Base-by-base conservation (phyloP, 2,888 invertebrate species). In the Xestoiulus laeticollis region DNA sequence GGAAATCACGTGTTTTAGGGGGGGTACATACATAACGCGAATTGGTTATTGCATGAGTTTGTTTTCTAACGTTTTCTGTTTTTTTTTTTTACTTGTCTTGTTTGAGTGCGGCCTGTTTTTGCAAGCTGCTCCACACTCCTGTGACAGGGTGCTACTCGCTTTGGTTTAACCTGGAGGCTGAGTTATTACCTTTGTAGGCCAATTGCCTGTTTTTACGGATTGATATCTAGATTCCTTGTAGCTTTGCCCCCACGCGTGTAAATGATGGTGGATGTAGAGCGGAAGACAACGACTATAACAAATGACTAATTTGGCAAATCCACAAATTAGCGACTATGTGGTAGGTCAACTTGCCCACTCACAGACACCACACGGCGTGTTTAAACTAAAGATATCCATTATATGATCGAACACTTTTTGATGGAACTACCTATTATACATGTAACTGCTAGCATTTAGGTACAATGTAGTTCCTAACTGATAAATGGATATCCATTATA, bases 171-270 rank as follows among this genome's bases (percentile, higher is more conserved):
- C 68, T 26, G 26, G 68, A 26, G 68, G 68, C 68, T 68, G 68
- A 68, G 68, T 68, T 68, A 68, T 68, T 68, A 68, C 68, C 68
- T 26, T 68, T 26, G 68, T 68, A 26, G 3, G 10, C 8, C 26
- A 68, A 68, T 68, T 68, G 22, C 68, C 68, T 68, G 68, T 68
- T 68, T n/a, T 68, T 26, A 68, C 68, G 68, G 68, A 68, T 68
- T 68, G 22, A 68, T 68, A 68, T 68, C 68, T 68, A 22, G 68
- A 68, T 68, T 68, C 26, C 4, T 68, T 14, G 68, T 68, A 14
- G 10, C 68, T 68, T 10, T 59, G 19, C 68, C 68, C 68, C 26
- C 68, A 14, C 68, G 26, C 26, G 68, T 14, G 68, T 68, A 68
- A 68, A 26, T 68, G 10, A 68, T 26, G 68, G 26, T 22, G 22